Conservation (phyloP, 35 echinoderm and acorn worm species). For the Apostichopus californicus region DNA sequence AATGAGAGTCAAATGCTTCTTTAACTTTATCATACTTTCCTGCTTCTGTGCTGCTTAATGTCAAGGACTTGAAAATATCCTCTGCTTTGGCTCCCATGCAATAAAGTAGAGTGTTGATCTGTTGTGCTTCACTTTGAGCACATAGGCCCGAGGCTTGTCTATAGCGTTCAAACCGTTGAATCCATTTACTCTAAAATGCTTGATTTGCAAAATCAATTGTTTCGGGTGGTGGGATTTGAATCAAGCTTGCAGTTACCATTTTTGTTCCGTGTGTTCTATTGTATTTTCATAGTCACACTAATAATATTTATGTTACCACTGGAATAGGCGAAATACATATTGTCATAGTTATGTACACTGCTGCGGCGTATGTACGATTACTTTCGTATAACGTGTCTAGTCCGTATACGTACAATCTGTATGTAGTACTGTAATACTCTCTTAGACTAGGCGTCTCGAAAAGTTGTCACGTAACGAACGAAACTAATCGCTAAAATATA, state of each 20-base stretch:
- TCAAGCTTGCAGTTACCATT: neutral
- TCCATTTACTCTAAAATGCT: constrained; percentile 45
- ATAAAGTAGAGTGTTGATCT: constrained; percentile 26
- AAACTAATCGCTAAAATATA: no score
- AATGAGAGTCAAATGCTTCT: neutral
- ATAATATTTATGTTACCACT: no score
- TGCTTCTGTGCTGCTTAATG: neutral
- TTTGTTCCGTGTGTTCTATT: neutral
- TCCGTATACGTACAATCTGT: no score
- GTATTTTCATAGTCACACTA: neutral
- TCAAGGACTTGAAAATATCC: neutral
- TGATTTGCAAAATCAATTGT: constrained; percentile 41
- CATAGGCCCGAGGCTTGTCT: constrained; percentile 14
- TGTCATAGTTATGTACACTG: no score
- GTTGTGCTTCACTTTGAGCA: neutral
- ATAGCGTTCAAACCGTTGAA: constrained; percentile 40
- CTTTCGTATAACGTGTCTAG: no score
- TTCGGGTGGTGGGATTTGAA: constrained; percentile 34
- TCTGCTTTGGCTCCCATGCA: neutral
- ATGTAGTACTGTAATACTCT: no score
- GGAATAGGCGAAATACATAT: no score
- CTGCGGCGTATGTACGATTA: no score
- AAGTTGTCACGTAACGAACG: no score
- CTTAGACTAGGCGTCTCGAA: no score
- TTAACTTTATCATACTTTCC: neutral